Evolutionary conservation across 92 coral and sea anemone species (phyloP), one percentile per base, ranked within the genome.

Genomic region (Parazoanthus darwini): DNA sequence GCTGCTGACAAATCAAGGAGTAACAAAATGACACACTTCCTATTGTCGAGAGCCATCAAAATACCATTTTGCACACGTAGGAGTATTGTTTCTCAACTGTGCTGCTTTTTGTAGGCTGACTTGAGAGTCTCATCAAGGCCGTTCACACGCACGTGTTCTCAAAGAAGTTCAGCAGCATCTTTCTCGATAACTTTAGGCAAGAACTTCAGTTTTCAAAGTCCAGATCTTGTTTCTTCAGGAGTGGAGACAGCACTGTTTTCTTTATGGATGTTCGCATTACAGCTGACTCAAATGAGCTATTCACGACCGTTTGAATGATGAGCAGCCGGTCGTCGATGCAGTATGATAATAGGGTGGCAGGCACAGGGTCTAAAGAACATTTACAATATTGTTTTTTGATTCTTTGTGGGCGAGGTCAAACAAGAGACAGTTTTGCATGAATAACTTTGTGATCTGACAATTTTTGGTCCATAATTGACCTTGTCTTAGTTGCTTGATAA

Each of bases 311-410:
- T 39, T 51, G 74, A 68, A 68, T 68, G 74, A 18, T 68, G 74
- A 76, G 83, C 80, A 86, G 83, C 66, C 77, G 79, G 73, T 35
- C 75, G 80, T 54, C 85, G 33, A 78, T 36, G 46, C 73, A 58
- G 48, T 72, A 50, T 38, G 42, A 39, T 39, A 39, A 4, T 39
- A 4, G 42, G 42, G 42, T 48, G 67, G 87, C 56, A 23, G 87
- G 87, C 26, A 83, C 71, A 83, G 87, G 87, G 71, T 83, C 87
- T 83, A 83, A 66, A 83, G 71, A 83, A 83, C 87, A 83, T 81
- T 50, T 81, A 50, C 86, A 59, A 85, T 74, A 85, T 74, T 35
- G 88, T 51, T 82, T 82, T 71, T 50, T 2, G 58, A 65, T 29
- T 71, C 67, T 48, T 36, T 82, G 77, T 26, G 68, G 68, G 6